Base-by-base conservation (phyloP, 2,888 invertebrate genomes). In the Andrena chrysosceles region DNA sequence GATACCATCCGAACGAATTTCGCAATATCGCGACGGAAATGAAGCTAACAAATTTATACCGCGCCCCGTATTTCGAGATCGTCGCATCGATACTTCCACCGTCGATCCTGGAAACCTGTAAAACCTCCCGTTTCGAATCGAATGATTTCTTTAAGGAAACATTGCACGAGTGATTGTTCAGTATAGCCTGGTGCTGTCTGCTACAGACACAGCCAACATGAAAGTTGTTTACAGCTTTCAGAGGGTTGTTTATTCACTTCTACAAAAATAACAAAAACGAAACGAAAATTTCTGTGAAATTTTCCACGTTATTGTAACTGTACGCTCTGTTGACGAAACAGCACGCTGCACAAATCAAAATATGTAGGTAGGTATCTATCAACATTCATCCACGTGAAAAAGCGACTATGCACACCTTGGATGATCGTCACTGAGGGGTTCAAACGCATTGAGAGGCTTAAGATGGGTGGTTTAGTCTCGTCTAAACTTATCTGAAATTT, bases 181-280 rank as follows among this genome's bases (percentile, higher is more conserved):
- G 26, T 13, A n/a, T 6, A 1, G 29, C 6, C 60, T 66, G 59
- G 29, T n/a, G 49, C n/a, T 23, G n/a, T 59, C 6, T 26, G 29
- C 49, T 13, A 2, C 33, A n/a, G 23, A 23, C 2, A n/a, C 62
- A n/a, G 2, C 16, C 20, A 63, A 71, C 48, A 20, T 23, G 31
- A 48, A 20, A 29, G 26, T 26, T 56, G 63, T 71, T 76, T 69
- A 70, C 69, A 54, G 33, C 63, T 56, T 71, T 64, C 59, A 70
- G 16, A 48, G 31, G 7, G 42, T 23, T 56, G 33, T 20, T 33
- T 33, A 8, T 0, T 20, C 26, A 3, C 29, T 29, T 26, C 29
- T 26, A 16, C 16, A 42, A 42, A 13, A 42, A 29, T 59, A 29
- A 59, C 56, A 42, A 6, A 29, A 16, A 59, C 16, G 16, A n/a